Evolutionary conservation across 2,113 vertebrate genomes (phyloP).

Genomic region (Agapornis roseicollis): DNA sequence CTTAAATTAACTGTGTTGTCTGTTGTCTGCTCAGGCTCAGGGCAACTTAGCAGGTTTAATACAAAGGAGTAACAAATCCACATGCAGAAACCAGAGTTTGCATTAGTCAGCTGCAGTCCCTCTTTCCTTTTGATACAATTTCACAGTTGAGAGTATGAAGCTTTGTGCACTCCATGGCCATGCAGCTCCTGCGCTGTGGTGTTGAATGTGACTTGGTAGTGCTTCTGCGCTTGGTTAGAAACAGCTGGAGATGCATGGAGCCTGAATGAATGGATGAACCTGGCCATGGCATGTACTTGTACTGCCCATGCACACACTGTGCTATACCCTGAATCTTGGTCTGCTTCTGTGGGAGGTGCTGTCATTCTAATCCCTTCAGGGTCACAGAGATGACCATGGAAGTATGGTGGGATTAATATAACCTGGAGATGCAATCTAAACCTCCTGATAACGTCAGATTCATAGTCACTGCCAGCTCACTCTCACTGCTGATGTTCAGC

Average conservation of each 20-base stretch:
- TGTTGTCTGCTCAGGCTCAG: background rate
- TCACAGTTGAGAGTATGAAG: background rate
- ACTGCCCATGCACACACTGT: rapidly evolving
- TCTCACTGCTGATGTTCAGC: background rate
- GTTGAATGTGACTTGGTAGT: background rate
- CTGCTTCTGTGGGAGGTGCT: background rate
- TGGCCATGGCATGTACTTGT: background rate
- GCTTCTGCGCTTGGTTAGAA: background rate
- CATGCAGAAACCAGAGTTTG: background rate
- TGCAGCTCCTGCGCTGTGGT: background rate
- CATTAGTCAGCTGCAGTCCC: background rate
- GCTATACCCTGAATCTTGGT: rapidly evolving
- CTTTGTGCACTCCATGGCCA: background rate
- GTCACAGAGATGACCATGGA: background rate
- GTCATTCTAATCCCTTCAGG: background rate
- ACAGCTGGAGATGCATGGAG: background rate
- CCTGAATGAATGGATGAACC: background rate
- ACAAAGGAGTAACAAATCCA: background rate
- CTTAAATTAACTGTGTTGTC: background rate
- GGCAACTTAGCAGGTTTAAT: background rate
- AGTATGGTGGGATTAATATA: background rate
- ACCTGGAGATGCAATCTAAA: background rate
- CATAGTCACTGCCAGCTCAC: background rate
- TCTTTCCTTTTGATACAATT: background rate
- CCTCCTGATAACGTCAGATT: background rate